Base-by-base conservation (phyloP, 2,113 vertebrate genomes). In the Cynocephalus volans region DNA sequence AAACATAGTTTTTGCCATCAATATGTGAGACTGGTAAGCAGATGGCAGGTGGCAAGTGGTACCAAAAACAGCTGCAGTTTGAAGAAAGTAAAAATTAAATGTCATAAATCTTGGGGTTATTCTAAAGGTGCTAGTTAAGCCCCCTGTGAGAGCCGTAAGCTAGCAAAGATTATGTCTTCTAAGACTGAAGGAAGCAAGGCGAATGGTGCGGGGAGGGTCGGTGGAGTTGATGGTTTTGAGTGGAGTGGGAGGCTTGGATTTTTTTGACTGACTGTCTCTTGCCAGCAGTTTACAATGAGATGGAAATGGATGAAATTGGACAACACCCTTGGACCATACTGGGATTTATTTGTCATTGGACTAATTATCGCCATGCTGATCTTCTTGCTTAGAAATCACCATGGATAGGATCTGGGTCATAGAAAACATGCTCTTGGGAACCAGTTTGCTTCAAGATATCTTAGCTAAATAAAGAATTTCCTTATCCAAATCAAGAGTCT, bases 311-410 rank as follows among this genome's bases (percentile, higher is more conserved):
- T 95, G 50, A 87, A 93, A 85, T 0, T 96, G 76, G 96, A 97
- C 41, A 87, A 19, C 31, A 79, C 82, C 50, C 2, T 98, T 80
- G 97, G 54, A 96, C 81, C 86, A 65, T 88, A 96, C 75, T 98
- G 98, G 98, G 98, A 98, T 90, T 94, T 98, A 72, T 94, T 98
- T 96, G 52, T 95, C 45, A 97, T 98, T 84, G 93, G 95, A 84
- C 73, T 98, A 19, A 96, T 98, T 91, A 26, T 97, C 92, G 54
- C 73, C 24, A 60, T 95, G 41, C 85, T 98, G 94, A 84, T 97
- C 90, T 90, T 98, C 89, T 83, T 98, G 75, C 89, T 98, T 80
- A 97, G 73, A 96, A 93, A 88, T 64, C 87, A 18, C n/a, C 94
- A 88, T 0, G 67, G 90, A 33, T 98, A 98, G 96, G 48, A 24